phyloP scores from a whole-genome alignment of 2,888 invertebrate genomes.

The Xestia sexstrigata region DNA sequence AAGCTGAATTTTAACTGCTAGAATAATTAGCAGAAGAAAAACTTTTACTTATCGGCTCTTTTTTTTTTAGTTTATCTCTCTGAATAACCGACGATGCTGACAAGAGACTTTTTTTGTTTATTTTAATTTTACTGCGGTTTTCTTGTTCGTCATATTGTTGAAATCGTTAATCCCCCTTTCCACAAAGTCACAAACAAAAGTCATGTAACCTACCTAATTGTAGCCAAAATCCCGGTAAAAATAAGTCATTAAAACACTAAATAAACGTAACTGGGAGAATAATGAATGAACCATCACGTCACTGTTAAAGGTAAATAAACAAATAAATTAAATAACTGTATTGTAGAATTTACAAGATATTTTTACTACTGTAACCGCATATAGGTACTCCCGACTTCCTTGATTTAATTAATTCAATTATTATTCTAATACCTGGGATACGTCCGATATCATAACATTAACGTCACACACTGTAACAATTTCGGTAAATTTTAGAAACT shows the following conservation, averaged over 20 bases:
- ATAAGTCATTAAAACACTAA: constrained; percentile 20
- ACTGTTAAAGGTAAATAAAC: neutral
- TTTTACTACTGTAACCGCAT: neutral
- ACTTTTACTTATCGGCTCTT: too few species aligned
- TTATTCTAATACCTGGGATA: neutral
- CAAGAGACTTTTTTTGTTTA: too few species aligned
- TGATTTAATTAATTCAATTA: neutral
- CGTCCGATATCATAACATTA: neutral
- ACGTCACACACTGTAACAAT: neutral
- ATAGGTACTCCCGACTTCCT: neutral
- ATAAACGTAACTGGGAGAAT: neutral
- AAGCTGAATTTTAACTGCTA: neutral
- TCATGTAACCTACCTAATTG: neutral
- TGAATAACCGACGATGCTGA: too few species aligned
- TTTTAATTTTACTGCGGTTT: neutral
- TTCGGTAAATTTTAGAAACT: neutral
- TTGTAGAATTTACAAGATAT: neutral
- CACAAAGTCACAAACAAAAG: too few species aligned
- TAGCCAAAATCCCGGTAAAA: neutral
- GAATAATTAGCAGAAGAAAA: too few species aligned
- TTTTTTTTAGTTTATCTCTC: too few species aligned
- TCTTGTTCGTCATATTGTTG: neutral
- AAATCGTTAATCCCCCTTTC: neutral
- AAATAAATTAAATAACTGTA: neutral
- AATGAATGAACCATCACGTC: neutral